Base-by-base conservation (phyloP, 2,888 invertebrate species). In the Himalopsyche kuldschensis region DNA sequence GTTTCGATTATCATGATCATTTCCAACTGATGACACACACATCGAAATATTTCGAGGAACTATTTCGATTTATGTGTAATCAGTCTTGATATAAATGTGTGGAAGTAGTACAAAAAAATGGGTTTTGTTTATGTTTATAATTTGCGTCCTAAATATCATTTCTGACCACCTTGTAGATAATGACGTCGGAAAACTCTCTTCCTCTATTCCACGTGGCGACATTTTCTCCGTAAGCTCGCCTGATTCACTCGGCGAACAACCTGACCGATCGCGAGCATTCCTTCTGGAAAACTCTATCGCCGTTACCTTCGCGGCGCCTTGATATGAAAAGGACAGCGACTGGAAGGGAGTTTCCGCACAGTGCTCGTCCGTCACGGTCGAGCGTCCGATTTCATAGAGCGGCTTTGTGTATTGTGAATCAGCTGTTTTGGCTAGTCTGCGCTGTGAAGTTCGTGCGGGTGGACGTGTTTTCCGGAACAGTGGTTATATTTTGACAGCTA, bases 121-220 rank as follows among this genome's bases (percentile, higher is more conserved):
- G n/a, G n/a, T n/a, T n/a, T n/a, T n/a, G n/a, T n/a, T n/a, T n/a
- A n/a, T n/a, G n/a, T n/a, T n/a, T 79, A 46, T 31, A 31, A n/a
- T 31, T 24, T 79, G 2, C 4, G 75, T 20, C 17, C 15, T 15
- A 3, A 11, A 15, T 3, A 15, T 41, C 6, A 41, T 41, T 82
- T 17, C 17, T 41, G 63, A 69, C 32, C 80, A 80, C 78, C 80
- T 47, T 81, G 55, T 82, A 46, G 5, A 4, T 32, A 80, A 48
- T 84, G 84, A 84, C 84, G 84, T 82, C 55, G 82, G 82, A 82
- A 82, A 82, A 84, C 15, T 81, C 78, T 75, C 78, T 80, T 78
- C 31, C 35, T 75, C 47, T 46, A 80, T 31, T 80, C 76, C 75
- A 75, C 80, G 47, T 41, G 15, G 75, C 30, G 30, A 30, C 41